Percentiles rank a stretch among this genome's conserved stretches.
phyloP scores from a whole-genome alignment of 1,140 invertebrate genomes.

The Lasioglossum albipes region DNA sequence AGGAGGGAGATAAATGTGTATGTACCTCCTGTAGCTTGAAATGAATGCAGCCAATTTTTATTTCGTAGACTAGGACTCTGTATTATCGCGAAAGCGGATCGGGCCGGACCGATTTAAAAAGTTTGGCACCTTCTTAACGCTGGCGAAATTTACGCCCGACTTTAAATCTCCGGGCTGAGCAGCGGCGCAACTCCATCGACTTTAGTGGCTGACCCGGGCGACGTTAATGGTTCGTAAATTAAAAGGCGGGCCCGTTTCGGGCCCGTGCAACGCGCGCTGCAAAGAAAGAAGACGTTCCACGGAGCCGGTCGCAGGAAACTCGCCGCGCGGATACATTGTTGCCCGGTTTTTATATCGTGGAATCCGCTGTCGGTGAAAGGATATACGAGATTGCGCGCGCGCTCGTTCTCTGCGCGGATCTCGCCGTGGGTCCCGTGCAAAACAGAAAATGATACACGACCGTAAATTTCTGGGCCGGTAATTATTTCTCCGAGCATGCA shows the following conservation, averaged over 20 bases:
- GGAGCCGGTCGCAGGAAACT: not conserved
- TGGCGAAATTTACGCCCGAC: slow-evolving; percentile 60
- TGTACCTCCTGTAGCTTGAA: too few species aligned
- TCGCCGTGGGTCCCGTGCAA: not conserved
- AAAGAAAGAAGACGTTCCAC: slow-evolving; percentile 19
- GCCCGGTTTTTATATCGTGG: slow-evolving; percentile 11
- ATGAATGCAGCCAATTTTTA: too few species aligned
- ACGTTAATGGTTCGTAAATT: slow-evolving; percentile 73
- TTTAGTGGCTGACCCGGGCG: slow-evolving; percentile 41
- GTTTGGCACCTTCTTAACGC: slow-evolving; percentile 68
- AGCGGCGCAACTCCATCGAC: slow-evolving; percentile 38
- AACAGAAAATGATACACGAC: slow-evolving; percentile 17
- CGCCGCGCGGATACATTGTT: slow-evolving; percentile 21
- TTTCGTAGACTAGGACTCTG: too few species aligned
- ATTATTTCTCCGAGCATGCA: slow-evolving; percentile 16
- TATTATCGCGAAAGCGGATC: too few species aligned
- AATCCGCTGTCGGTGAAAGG: slow-evolving; percentile 4
- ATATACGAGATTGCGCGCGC: slow-evolving; percentile 7
- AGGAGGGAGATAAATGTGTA: too few species aligned
- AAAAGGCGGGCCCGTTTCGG: slow-evolving; percentile 62
- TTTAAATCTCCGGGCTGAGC: slow-evolving; percentile 47
- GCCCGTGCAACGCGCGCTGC: slow-evolving; percentile 28
- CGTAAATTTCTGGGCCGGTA: slow-evolving; percentile 17
- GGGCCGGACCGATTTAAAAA: slow-evolving; percentile 57
- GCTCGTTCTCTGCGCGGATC: too few species aligned